A percentile compares a stretch with the other conserved stretches of the same genome.
phyloP scores from a whole-genome alignment of 2,888 invertebrate genomes.

The Enchytraeus crypticus region DNA sequence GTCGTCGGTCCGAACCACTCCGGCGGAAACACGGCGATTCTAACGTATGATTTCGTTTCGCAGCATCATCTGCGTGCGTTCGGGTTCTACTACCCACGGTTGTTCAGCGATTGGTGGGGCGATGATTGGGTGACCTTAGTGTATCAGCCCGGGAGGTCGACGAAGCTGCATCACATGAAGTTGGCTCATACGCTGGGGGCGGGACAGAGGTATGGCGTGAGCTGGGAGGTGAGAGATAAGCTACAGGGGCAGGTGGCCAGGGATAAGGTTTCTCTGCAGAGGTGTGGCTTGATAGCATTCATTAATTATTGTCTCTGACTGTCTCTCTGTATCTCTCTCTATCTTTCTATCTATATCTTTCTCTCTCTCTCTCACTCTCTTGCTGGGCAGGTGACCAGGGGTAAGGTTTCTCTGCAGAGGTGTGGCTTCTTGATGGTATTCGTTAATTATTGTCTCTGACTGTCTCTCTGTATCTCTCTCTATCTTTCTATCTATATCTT shows the following conservation, averaged over 20 bases:
- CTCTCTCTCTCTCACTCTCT: too few species aligned
- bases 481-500: too few species aligned
- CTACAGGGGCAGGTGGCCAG: neutral
- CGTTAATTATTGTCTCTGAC: too few species aligned
- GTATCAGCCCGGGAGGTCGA: conserved; percentile 18
- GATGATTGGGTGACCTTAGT: conserved; percentile 28
- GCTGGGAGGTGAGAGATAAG: neutral
- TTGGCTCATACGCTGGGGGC: conserved; percentile 15
- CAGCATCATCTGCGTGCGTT: conserved; percentile 22
- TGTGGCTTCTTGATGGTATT: too few species aligned
- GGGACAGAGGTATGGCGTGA: conserved; percentile 15
- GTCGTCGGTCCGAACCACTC: conserved; percentile 25
- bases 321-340: too few species aligned
- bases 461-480: too few species aligned
- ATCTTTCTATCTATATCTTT: too few species aligned
- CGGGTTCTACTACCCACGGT: conserved; percentile 27
- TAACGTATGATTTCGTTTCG: conserved; percentile 27
- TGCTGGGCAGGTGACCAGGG: too few species aligned
- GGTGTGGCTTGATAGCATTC: neutral
- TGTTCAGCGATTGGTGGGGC: conserved; percentile 25
- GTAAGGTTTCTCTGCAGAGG: too few species aligned
- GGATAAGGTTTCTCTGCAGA: neutral
- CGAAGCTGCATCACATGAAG: conserved; percentile 10
- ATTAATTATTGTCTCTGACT: neutral
- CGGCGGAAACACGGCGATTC: conserved; percentile 21